phyloP scores from a whole-genome alignment of 2,888 invertebrate genomes.

The Hemithea aestivaria region DNA sequence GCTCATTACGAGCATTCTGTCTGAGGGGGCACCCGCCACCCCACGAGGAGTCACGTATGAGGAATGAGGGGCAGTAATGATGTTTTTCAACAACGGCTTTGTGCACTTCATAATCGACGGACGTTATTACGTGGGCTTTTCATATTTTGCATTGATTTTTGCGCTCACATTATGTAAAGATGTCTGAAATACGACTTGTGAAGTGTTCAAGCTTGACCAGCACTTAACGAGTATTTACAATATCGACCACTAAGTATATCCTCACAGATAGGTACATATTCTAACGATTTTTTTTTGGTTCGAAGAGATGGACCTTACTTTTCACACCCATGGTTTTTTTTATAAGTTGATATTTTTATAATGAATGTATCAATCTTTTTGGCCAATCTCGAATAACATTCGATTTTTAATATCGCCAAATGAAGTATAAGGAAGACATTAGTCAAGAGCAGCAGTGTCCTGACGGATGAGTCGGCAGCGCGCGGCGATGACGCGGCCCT shows the following conservation, averaged over 20 bases:
- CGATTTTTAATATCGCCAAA: conserved; percentile 48
- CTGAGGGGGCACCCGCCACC: conserved; percentile 22
- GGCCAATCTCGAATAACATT: conserved; percentile 27
- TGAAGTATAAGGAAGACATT: conserved; percentile 51
- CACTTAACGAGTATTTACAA: no score
- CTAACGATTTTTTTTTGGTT: no score
- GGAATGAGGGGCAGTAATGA: conserved; percentile 25
- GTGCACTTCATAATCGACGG: conserved; percentile 28
- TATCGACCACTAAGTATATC: no score
- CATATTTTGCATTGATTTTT: no score
- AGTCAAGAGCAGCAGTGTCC: conserved; percentile 59
- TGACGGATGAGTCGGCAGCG: conserved; percentile 55
- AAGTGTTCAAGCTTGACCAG: no score
- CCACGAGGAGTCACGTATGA: conserved; percentile 25
- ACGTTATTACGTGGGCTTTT: conserved; percentile 20
- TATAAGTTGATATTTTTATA: no score
- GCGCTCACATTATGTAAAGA: no score
- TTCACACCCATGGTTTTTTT: no score
- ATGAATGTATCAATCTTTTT: conserved; percentile 1
- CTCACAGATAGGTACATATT: no score
- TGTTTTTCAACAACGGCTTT: conserved; percentile 31
- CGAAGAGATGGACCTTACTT: no score
- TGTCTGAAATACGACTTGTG: no score
- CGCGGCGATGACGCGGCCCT: conserved; percentile 39
- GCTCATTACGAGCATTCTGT: conserved; percentile 29